A percentile compares a stretch with the other conserved stretches of the same genome.
phyloP scores from a whole-genome alignment of 1,140 invertebrate species.

The Steinernema feltiae region DNA sequence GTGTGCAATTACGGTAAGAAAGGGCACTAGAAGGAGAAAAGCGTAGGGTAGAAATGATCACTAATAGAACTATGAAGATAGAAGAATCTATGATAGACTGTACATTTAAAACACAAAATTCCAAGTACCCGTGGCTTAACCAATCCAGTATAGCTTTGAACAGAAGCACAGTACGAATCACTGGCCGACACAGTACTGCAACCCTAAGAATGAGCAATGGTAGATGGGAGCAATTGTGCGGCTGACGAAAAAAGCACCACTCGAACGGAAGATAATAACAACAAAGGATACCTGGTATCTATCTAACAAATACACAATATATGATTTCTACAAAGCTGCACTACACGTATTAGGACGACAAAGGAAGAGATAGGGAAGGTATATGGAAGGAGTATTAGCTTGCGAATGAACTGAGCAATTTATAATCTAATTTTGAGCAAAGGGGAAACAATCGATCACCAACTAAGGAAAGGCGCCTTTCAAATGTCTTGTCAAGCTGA shows the following conservation, averaged over 20 bases:
- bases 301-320: too few species aligned
- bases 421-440: not conserved
- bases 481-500: too few species aligned
- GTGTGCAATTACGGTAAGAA: not conserved
- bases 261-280: not conserved
- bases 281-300: not conserved
- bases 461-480: too few species aligned
- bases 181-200: not conserved
- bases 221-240: not conserved
- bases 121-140: conserved; percentile 11
- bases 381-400: not conserved
- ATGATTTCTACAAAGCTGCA: not conserved
- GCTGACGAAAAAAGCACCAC: not conserved
- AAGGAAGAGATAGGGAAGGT: not conserved
- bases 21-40: not conserved
- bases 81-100: not conserved
- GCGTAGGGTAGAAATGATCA: not conserved
- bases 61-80: not conserved
- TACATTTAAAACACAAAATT: not conserved
- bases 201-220: not conserved
- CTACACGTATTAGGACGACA: not conserved
- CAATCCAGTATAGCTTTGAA: not conserved
- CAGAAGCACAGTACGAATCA: not conserved
- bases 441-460: too few species aligned
- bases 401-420: not conserved